Evolutionary conservation across 2,888 invertebrate genomes (phyloP).

Genomic region (Pterostichus niger): DNA sequence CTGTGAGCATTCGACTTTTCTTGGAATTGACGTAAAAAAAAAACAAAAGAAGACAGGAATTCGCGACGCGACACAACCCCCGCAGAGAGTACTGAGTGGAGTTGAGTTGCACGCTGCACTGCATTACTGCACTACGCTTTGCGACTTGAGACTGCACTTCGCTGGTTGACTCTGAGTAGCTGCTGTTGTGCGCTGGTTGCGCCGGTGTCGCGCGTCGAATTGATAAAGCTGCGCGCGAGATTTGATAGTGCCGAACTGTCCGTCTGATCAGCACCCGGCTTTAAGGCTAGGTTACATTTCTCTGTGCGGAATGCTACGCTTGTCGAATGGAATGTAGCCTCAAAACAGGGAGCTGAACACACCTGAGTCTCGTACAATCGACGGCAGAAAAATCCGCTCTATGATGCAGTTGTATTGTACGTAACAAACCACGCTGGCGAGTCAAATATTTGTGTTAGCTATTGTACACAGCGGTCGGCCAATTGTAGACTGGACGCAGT

Average conservation of each 20-base stretch:
- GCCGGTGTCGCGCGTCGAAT: slow-evolving; percentile 34
- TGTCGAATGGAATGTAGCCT: slow-evolving; percentile 77
- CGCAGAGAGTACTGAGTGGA: slow-evolving; percentile 11
- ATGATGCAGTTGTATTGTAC: slow-evolving; percentile 63
- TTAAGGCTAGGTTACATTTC: slow-evolving; percentile 74
- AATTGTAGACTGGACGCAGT: slow-evolving; percentile 69
- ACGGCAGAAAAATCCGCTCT: slow-evolving; percentile 68
- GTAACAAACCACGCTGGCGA: slow-evolving; percentile 67
- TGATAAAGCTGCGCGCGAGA: background rate
- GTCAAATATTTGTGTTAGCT: slow-evolving; percentile 70
- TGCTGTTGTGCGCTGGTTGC: slow-evolving; percentile 44
- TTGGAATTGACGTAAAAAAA: slow-evolving; percentile 37
- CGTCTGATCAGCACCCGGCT: slow-evolving; percentile 60
- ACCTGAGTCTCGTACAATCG: slow-evolving; percentile 77
- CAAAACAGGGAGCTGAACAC: slow-evolving; percentile 76
- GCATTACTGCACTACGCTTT: slow-evolving; percentile 9
- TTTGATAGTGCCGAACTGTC: slow-evolving; percentile 23
- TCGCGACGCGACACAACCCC: slow-evolving; percentile 35
- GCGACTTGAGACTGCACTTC: background rate
- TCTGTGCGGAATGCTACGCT: slow-evolving; percentile 76
- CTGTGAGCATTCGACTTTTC: slow-evolving; percentile 66
- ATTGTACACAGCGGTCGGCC: slow-evolving; percentile 73
- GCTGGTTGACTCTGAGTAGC: no score
- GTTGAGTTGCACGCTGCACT: background rate
- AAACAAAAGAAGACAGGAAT: slow-evolving; percentile 11